Evolutionary conservation across 2,113 vertebrate genomes (phyloP).

Genomic region (Pygathrix nemaeus): DNA sequence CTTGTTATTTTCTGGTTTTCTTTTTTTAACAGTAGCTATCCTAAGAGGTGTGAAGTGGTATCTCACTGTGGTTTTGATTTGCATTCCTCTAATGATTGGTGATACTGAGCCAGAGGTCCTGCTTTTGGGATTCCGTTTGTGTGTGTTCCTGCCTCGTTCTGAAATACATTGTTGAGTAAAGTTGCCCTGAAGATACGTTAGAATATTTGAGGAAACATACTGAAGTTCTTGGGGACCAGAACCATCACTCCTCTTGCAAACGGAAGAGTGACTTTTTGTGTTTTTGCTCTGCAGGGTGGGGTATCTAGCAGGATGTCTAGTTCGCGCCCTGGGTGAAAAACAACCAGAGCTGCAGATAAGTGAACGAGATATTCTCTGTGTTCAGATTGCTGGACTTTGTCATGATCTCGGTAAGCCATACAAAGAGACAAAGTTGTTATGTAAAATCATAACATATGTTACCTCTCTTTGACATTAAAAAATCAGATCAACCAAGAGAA

Average conservation of each 20-base stretch:
- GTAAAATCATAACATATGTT: not conserved
- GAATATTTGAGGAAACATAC: not conserved
- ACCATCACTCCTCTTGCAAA: not conserved
- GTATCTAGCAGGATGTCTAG: conserved; percentile 91
- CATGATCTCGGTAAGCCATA: conserved; percentile 93
- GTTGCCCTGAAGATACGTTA: not conserved
- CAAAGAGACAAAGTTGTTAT: not conserved
- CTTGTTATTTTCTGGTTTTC: not conserved
- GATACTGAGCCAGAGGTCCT: not conserved
- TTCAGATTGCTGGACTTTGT: conserved; percentile 97
- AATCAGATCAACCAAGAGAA: not conserved
- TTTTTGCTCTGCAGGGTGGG: conserved; percentile 86
- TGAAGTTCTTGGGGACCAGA: not conserved
- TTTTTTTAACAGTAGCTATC: not conserved
- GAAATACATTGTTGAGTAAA: not conserved
- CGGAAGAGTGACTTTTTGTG: not conserved
- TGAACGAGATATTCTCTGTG: conserved; percentile 91
- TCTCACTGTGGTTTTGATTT: conserved; percentile 16
- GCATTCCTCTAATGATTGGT: not conserved
- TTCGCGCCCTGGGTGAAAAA: conserved; percentile 85
- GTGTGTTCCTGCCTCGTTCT: not conserved
- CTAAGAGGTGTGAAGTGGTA: not conserved
- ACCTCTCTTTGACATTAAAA: not conserved
- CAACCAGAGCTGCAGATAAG: conserved; percentile 93
- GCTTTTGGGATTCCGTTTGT: not conserved